Evolutionary conservation across 2,888 invertebrate genomes (phyloP).

Genomic region (Scaptomyza flava): DNA sequence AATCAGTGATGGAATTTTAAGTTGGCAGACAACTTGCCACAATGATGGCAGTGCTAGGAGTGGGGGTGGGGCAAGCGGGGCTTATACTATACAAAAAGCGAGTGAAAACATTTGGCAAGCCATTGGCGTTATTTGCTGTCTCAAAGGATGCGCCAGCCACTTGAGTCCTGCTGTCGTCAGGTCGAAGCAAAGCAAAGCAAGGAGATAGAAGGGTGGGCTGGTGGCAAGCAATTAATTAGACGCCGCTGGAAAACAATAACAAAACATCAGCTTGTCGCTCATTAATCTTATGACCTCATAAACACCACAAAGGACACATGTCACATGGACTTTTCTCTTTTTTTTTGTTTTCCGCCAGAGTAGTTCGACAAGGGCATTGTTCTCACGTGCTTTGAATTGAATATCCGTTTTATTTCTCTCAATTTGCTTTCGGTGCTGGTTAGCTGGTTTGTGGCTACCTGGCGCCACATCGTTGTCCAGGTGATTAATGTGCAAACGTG

Average conservation of each 20-base stretch:
- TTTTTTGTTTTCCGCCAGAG: too few species aligned
- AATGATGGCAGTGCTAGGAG: constrained; percentile 1
- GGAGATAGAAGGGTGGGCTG: background rate
- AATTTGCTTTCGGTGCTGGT: constrained; percentile 4
- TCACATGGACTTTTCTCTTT: constrained; percentile 18
- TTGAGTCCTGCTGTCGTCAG: constrained; percentile 15
- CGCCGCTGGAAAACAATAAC: constrained; percentile 62
- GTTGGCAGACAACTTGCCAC: constrained; percentile 14
- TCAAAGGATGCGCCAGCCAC: constrained; percentile 31
- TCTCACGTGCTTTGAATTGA: constrained; percentile 70
- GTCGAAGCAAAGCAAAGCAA: background rate
- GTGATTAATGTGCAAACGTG: constrained; percentile 74
- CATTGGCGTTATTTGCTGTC: constrained; percentile 11
- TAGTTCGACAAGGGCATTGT: constrained; percentile 44
- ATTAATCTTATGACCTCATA: constrained; percentile 76
- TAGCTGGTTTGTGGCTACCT: constrained; percentile 48
- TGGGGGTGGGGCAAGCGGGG: background rate
- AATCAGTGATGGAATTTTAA: constrained; percentile 32
- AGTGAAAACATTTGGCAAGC: constrained; percentile 29
- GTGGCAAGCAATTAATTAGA: constrained; percentile 66
- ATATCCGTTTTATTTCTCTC: constrained; percentile 27
- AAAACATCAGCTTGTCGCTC: constrained; percentile 72
- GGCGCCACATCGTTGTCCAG: constrained; percentile 60
- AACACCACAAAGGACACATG: constrained; percentile 61
- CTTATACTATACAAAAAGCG: background rate